A percentile compares a stretch with the other conserved stretches of the same genome.
phyloP scores from a whole-genome alignment of 2,888 invertebrate genomes.

The Nemapogon koenigi region DNA sequence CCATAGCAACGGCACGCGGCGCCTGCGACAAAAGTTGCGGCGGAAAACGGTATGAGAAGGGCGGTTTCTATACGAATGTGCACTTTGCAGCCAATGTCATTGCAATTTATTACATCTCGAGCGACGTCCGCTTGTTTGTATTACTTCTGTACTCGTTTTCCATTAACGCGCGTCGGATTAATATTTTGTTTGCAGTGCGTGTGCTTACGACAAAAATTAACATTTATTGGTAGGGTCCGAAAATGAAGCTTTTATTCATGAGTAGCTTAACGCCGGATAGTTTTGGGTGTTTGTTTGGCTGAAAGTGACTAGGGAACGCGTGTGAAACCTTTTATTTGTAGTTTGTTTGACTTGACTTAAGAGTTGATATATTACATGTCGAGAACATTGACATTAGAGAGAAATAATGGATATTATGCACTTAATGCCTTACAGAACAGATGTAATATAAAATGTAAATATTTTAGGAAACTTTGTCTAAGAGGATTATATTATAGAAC shows the following conservation, averaged over 20 bases:
- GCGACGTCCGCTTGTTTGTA: conserved; percentile 40
- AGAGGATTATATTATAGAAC: no score
- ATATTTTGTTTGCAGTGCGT: conserved; percentile 61
- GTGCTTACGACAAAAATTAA: conserved; percentile 59
- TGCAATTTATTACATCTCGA: conserved; percentile 51
- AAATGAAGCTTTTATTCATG: conserved; percentile 60
- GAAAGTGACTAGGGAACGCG: conserved; percentile 51
- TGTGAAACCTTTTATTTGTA: conserved; percentile 58
- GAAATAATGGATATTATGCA: conserved; percentile 34
- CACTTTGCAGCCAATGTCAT: conserved; percentile 37
- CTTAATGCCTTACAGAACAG: no score
- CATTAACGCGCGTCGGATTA: conserved; percentile 60
- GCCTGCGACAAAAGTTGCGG: conserved; percentile 1
- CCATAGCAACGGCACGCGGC: background rate
- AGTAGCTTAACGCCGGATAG: conserved; percentile 58
- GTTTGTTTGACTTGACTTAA: conserved; percentile 57
- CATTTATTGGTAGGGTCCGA: conserved; percentile 60
- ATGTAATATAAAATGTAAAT: no score
- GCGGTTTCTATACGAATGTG: conserved; percentile 19
- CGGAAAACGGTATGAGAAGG: conserved; percentile 1
- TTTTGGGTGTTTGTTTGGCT: conserved; percentile 53
- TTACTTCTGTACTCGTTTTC: conserved; percentile 55
- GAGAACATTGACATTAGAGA: conserved; percentile 51
- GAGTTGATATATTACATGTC: conserved; percentile 61
- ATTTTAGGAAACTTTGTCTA: no score